A percentile compares a stretch with the other conserved stretches of the same genome.
These are phyloP conservation scores for Nannospalax galili DNA, from an alignment of 2,113 vertebrate species.

Conservation along the genomic window DNA sequence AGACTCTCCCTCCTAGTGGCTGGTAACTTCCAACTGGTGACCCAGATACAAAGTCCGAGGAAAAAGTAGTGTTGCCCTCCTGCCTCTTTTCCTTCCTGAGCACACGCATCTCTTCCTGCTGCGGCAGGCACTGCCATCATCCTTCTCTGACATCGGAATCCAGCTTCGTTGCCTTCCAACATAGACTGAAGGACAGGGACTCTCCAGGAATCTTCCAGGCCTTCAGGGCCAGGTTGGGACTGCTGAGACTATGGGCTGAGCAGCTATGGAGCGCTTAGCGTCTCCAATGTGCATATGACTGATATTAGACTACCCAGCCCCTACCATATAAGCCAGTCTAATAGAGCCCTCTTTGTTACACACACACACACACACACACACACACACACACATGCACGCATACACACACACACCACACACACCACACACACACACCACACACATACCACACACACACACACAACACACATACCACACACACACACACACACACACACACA, in stretches of 20 bases:
- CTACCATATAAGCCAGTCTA: neutral
- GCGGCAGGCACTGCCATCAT: too few relatives aligned
- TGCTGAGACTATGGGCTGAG: too few relatives aligned
- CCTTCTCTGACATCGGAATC: neutral
- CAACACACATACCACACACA: neutral
- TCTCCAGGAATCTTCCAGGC: neutral
- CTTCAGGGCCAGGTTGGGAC: neutral
- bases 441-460: neutral
- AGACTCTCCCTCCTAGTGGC: rapidly evolving
- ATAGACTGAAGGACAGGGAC: neutral
- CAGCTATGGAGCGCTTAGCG: neutral
- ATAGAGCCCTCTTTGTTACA: neutral
- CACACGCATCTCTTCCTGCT: too few relatives aligned
- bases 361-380: neutral
- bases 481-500: neutral
- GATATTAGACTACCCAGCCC: neutral
- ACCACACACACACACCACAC: neutral
- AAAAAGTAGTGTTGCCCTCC: neutral
- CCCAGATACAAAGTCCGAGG: too few relatives aligned
- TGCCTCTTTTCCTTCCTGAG: neutral
- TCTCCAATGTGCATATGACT: neutral
- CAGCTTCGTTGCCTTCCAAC: too few relatives aligned
- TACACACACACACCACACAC: neutral
- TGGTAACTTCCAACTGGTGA: neutral
- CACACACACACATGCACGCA: neutral